These are phyloP conservation scores for Ernsta delagoae DNA, from an alignment of 2,888 invertebrate species.

Conservation along the genomic window DNA sequence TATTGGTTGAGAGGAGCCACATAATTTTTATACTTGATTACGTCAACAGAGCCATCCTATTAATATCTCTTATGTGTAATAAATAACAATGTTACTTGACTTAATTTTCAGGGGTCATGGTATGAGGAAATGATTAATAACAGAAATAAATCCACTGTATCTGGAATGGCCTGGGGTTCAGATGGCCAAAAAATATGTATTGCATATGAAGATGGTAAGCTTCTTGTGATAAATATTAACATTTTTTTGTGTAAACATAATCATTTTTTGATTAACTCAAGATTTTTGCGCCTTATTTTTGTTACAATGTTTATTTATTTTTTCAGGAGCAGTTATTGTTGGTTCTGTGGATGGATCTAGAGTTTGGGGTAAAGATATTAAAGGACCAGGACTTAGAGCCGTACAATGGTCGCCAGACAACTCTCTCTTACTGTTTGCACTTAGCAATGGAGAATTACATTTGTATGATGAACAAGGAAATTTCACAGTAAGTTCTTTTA, in stretches of 20 bases:
- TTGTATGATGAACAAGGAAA: constrained; percentile 97
- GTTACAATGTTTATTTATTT: background rate
- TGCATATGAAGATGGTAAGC: constrained; percentile 96
- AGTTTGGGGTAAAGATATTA: constrained; percentile 99
- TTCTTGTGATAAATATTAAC: background rate
- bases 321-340: constrained; percentile 93
- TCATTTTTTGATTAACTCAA: too few relatives aligned
- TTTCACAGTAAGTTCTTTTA: constrained; percentile 83
- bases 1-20: too few relatives aligned
- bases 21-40: too few relatives aligned
- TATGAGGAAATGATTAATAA: constrained; percentile 99
- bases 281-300: background rate
- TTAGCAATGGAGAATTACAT: constrained; percentile 96
- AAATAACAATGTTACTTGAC: background rate
- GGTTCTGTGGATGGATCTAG: constrained; percentile 99
- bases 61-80: background rate
- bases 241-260: too few relatives aligned
- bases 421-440: constrained; percentile 94
- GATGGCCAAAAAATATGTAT: constrained; percentile 99
- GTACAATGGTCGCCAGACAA: constrained; percentile 99
- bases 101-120: constrained; percentile 91
- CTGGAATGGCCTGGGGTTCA: constrained; percentile 98
- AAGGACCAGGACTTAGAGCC: constrained; percentile 91
- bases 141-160: constrained; percentile 98
- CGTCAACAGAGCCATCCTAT: too few relatives aligned